These are phyloP conservation scores for Ptilorrhoa leucosticta DNA, from an alignment of 2,113 vertebrate species.

Conservation along the genomic window DNA sequence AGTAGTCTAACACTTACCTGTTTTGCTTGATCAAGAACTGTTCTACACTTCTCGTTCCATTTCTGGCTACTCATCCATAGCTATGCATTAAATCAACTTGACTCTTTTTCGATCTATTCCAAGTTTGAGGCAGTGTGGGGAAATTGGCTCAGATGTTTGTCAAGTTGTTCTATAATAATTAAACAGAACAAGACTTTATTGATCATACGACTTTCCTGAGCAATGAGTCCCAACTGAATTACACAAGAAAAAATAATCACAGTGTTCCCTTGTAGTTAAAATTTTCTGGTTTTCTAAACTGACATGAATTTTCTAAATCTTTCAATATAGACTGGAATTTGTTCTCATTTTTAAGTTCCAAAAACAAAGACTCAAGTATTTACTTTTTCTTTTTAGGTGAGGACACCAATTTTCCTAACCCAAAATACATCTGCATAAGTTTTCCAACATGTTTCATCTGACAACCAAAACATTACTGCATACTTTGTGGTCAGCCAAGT, in stretches of 20 bases:
- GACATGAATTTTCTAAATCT: background rate
- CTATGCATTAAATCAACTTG: background rate
- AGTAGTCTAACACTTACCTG: background rate
- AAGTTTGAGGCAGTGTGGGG: background rate
- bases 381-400: background rate
- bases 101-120: background rate
- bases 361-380: background rate
- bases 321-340: background rate
- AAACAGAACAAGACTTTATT: background rate
- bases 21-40: background rate
- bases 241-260: background rate
- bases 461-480: background rate
- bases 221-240: background rate
- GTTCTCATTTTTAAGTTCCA: background rate
- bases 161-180: background rate
- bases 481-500: background rate
- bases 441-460: background rate
- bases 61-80: background rate
- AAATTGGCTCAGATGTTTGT: background rate
- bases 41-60: background rate
- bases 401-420: background rate
- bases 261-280: background rate
- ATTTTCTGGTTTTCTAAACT: background rate
- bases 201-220: background rate
- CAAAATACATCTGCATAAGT: background rate